Base-by-base conservation (phyloP, 1,140 invertebrate genomes). In the Conus ventricosus region DNA sequence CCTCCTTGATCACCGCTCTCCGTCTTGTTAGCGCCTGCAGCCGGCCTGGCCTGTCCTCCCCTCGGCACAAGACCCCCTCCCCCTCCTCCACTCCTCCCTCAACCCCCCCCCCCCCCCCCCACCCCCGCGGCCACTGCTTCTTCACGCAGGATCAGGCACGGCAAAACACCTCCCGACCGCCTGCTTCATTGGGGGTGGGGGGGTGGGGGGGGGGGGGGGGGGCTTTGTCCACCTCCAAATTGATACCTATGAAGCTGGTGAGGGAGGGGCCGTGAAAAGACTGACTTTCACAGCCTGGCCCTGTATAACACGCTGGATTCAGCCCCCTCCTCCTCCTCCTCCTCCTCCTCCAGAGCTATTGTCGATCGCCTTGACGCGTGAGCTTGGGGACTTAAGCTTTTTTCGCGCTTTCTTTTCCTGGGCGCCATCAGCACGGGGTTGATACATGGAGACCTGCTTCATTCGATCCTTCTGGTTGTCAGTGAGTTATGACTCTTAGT, bases 221-320 rank as follows among this genome's bases (percentile, higher is more conserved):
- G 84, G 25, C 63, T 85, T 85, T 85, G 84, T 85, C 63, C 27
- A 54, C 27, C 8, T 17, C 84, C 63, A 85, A 85, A 85, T 85
- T 85, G 84, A 85, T 85, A 85, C 84, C 63, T 85, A 85, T 51
- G 71, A 85, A 60, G 63, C 84, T 7, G 23, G 60, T 1, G 11
- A 4, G 53, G 71, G 27, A 7, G 39, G 71, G 53, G 11, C 39
- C 84, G 63, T 71, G 84, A 85, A 67, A 75, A 85, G 84, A 71
- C 84, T 71, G 84, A 85, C 84, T 85, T 84, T 75, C 84, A 67
- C 84, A 85, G 84, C 84, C 84, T 10, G 27, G 63, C 25, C 11
- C 23, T 67, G 51, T 23, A 71, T 53, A 85, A 85, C 63, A 54
- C 39, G 75, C 84, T 51, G 4, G 84, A 85, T 67, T 71, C 84